These are phyloP conservation scores for Isaurus tuberculatus DNA, from an alignment of 92 coral and sea anemone species.

Conservation along the genomic window DNA sequence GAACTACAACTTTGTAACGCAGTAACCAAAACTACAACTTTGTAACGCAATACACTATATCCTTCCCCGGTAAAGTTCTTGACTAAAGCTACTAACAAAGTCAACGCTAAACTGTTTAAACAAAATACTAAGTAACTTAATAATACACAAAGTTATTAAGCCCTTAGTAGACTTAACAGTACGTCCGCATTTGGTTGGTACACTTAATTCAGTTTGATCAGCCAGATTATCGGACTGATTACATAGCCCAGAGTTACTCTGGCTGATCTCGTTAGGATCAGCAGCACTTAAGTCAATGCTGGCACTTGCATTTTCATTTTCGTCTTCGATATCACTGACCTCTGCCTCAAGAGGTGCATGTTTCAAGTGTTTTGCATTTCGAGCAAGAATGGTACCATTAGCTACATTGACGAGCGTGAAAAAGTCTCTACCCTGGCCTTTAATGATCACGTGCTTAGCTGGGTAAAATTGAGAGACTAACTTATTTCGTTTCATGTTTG, in stretches of 20 bases:
- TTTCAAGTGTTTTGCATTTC: conserved; percentile 43
- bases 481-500: conserved; percentile 45
- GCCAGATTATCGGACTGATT: background rate
- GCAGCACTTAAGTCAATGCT: background rate
- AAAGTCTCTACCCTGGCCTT: conserved; percentile 44
- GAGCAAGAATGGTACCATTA: conserved; percentile 27
- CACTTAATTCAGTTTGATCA: conserved; percentile 24
- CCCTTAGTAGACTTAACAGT: conserved; percentile 52
- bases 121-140: conserved; percentile 3
- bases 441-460: conserved; percentile 49
- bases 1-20: background rate
- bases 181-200: conserved; percentile 55
- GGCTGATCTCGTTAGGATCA: conserved; percentile 9
- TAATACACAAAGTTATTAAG: conserved; percentile 32
- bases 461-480: conserved; percentile 19
- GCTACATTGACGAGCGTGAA: conserved; percentile 30
- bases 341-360: conserved; percentile 7
- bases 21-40: background rate
- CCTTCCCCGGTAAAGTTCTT: background rate
- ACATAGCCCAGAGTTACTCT: conserved; percentile 1
- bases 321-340: background rate
- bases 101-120: background rate
- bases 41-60: background rate
- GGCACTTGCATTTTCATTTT: background rate
- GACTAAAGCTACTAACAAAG: background rate